These are phyloP conservation scores for Oncorhynchus kisutch DNA, from an alignment of 2,113 vertebrate genomes.

Conservation along the genomic window DNA sequence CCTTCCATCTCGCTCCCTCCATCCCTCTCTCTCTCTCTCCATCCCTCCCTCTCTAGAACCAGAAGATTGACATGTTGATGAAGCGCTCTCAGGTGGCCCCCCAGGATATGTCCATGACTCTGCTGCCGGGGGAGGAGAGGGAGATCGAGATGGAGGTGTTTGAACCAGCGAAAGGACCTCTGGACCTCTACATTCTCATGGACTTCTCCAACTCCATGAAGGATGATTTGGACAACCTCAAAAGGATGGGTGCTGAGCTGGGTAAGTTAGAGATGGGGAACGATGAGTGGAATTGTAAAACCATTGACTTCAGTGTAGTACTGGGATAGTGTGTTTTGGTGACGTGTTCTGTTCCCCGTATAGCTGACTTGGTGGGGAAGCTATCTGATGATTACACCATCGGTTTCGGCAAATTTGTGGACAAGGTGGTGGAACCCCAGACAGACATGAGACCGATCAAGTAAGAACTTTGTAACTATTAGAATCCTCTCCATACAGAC, in stretches of 20 bases:
- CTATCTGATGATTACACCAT: conserved; percentile 89
- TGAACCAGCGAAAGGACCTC: conserved; percentile 82
- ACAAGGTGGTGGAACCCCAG: conserved; percentile 95
- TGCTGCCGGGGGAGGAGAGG: conserved; percentile 84
- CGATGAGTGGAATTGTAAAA: not conserved
- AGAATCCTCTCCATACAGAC: not conserved
- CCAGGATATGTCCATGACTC: conserved; percentile 72
- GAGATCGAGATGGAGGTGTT: conserved; percentile 84
- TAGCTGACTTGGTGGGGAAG: conserved; percentile 73
- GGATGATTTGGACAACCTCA: conserved; percentile 92
- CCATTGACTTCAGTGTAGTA: not conserved
- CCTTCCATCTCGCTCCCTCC: too few relatives aligned
- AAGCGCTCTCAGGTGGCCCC: conserved; percentile 83
- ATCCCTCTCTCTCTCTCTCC: not conserved
- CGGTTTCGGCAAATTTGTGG: conserved; percentile 97
- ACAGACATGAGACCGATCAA: conserved; percentile 93
- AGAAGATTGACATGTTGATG: conserved; percentile 45
- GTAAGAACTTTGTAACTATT: conserved; percentile 72
- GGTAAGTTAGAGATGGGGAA: conserved; percentile 65
- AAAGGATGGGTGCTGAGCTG: conserved; percentile 85
- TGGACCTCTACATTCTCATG: conserved; percentile 98
- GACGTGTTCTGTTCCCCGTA: conserved; percentile 5
- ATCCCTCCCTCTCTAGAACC: conserved; percentile 23
- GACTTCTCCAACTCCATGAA: conserved; percentile 98
- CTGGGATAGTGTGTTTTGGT: not conserved